Base-by-base conservation (phyloP, 2,888 invertebrate species). In the Lasioglossum morio region DNA sequence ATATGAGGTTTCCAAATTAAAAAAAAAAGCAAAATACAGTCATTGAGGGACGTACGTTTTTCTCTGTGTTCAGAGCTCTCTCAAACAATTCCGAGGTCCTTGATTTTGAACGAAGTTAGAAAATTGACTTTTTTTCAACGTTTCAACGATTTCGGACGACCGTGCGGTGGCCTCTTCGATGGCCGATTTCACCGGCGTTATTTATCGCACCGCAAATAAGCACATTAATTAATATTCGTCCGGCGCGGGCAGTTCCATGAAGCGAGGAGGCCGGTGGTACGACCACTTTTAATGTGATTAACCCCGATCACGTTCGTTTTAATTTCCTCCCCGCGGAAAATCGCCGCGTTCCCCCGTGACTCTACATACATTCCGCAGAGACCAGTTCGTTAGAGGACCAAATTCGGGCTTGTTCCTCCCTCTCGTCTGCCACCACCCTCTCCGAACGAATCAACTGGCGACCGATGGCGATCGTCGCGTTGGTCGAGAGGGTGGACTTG, bases 281-380 rank as follows among this genome's bases (percentile, higher is more conserved):
- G 16, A 23, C 37, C 37, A 73, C 60, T 72, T 76, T 79, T 46
- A 60, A 82, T 83, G 72, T 66, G 46, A 83, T 86, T 85, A 85
- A 81, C 66, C 72, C 63, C 77, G 77, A 84, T 84, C 85, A 70
- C 77, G 84, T 84, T 70, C 80, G 69, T 80, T 77, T 84, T 84
- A 84, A 85, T 85, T 79, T 73, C 72, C 72, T 46, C 72, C 72
- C 43, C 72, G 27, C 74, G 19, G 74, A 66, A 63, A 60, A 79
- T 74, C 60, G 70, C 14, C 76, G 48, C 66, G 66, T 76, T 37
- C 40, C 63, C 53, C 34, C 77, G 53, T 74, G 79, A 60, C 73
- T 63, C 73, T 53, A 70, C 85, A 19, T 74, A 80, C 74, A 70
- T 63, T 84, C 74, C 76, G 76, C 76, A 53, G 76, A 63, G 84